Percentiles rank a stretch among this genome's conserved stretches.
Evolutionary conservation across 2,888 invertebrate genomes (phyloP).

Genomic region (Lasioglossum lativentre): DNA sequence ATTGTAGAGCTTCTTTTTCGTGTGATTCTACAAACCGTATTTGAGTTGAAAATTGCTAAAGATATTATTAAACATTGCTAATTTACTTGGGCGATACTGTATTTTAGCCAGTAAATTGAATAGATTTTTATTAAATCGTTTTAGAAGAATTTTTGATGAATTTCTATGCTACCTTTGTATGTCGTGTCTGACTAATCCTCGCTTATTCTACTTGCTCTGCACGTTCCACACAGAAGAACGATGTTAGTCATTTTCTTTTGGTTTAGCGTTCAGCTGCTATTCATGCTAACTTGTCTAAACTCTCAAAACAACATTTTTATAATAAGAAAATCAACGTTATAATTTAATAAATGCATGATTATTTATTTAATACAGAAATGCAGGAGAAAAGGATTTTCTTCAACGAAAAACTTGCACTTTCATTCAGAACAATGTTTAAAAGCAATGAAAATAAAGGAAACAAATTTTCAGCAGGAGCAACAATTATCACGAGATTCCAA

Average conservation of each 20-base stretch:
- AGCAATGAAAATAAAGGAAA: neutral
- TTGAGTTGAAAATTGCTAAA: neutral
- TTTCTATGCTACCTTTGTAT: neutral
- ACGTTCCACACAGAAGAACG: neutral
- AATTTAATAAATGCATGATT: neutral
- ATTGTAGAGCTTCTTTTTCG: neutral
- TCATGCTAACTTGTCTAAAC: neutral
- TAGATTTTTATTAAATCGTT: too few relatives aligned
- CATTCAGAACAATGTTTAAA: too few relatives aligned
- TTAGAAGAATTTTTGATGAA: neutral
- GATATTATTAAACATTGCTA: neutral
- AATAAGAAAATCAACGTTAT: neutral
- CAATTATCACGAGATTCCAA: neutral
- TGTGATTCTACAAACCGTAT: neutral
- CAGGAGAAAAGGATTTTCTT: neutral
- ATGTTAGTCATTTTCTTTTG: neutral
- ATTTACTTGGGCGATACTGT: too few relatives aligned
- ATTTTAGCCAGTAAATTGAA: too few relatives aligned
- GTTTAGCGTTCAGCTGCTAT: too few relatives aligned
- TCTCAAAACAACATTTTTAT: neutral
- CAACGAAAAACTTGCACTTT: too few relatives aligned
- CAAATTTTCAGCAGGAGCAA: neutral
- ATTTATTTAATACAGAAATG: neutral
- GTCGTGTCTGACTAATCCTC: neutral
- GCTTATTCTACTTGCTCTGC: neutral